Conservation (phyloP, 2,113 vertebrate species). For the Amazona guildingii region DNA sequence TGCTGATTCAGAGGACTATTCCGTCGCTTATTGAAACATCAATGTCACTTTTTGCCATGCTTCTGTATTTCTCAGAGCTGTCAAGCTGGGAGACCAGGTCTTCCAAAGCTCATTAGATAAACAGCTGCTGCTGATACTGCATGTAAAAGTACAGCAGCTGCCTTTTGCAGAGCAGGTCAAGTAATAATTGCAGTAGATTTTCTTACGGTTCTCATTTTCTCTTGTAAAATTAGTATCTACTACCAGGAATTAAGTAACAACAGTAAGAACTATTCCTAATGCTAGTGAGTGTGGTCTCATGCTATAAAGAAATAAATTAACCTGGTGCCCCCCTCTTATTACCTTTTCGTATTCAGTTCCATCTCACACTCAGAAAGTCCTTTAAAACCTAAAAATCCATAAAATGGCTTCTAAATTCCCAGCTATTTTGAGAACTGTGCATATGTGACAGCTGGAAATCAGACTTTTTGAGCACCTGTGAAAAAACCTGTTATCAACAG, state of each 20-base stretch:
- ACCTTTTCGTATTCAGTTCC: background rate
- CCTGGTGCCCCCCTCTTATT: background rate
- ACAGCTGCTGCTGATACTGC: background rate
- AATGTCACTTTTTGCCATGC: background rate
- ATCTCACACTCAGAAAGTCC: background rate
- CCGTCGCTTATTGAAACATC: background rate
- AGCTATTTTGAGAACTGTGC: slow-evolving; percentile 4
- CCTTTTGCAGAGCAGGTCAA: background rate
- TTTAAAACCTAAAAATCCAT: background rate
- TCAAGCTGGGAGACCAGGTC: background rate
- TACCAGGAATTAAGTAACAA: background rate
- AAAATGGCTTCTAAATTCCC: background rate
- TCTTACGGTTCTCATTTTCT: background rate
- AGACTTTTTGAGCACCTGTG: background rate
- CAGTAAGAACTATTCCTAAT: background rate
- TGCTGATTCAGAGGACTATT: background rate
- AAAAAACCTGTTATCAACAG: background rate
- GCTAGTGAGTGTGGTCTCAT: background rate
- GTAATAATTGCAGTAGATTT: background rate
- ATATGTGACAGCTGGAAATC: background rate
- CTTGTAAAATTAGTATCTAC: background rate
- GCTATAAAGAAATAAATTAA: background rate
- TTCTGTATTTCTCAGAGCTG: background rate
- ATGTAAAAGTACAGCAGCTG: background rate
- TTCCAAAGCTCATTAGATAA: slow-evolving; percentile 30